A percentile compares a stretch with the other conserved stretches of the same genome.
Conservation (phyloP, 2,888 invertebrate genomes). For the Andrena trimmerana region DNA sequence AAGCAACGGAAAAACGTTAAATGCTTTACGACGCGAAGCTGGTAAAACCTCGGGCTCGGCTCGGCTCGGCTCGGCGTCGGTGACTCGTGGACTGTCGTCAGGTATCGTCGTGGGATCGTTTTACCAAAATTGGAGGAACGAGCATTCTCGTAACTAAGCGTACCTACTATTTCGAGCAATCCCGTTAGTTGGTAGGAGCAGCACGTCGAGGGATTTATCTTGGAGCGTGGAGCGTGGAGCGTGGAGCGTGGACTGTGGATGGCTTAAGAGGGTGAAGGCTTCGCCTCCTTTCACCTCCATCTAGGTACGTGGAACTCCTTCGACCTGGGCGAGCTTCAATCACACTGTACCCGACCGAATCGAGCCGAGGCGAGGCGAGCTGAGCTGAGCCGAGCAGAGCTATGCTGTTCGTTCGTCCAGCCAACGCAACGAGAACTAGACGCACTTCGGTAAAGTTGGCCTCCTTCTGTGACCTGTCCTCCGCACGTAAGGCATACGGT, state of each 20-base stretch:
- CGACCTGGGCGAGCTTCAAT: conserved; percentile 41
- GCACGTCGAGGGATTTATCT: conserved; percentile 79
- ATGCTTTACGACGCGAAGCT: conserved; percentile 3
- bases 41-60: neutral
- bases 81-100: conserved; percentile 35
- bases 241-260: conserved; percentile 68
- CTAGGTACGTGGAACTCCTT: conserved; percentile 32
- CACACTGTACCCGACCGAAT: conserved; percentile 37
- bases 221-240: conserved; percentile 68
- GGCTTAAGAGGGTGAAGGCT: conserved; percentile 71
- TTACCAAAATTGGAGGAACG: conserved; percentile 41
- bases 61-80: neutral
- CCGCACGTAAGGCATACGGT: neutral
- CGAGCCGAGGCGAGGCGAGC: too few species aligned
- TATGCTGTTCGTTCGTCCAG: conserved; percentile 3
- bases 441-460: conserved; percentile 29
- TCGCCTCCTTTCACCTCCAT: conserved; percentile 54
- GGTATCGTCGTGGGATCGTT: conserved; percentile 52
- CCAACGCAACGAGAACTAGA: neutral
- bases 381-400: neutral
- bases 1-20: conserved; percentile 9
- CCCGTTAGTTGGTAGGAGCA: conserved; percentile 76
- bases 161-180: conserved; percentile 73
- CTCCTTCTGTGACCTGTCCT: conserved; percentile 12
- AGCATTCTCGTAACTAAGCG: conserved; percentile 64